Evolutionary conservation across 2,888 invertebrate genomes (phyloP), one percentile per base, ranked within the genome.

Genomic region (Zygothrica quintamaculata): DNA sequence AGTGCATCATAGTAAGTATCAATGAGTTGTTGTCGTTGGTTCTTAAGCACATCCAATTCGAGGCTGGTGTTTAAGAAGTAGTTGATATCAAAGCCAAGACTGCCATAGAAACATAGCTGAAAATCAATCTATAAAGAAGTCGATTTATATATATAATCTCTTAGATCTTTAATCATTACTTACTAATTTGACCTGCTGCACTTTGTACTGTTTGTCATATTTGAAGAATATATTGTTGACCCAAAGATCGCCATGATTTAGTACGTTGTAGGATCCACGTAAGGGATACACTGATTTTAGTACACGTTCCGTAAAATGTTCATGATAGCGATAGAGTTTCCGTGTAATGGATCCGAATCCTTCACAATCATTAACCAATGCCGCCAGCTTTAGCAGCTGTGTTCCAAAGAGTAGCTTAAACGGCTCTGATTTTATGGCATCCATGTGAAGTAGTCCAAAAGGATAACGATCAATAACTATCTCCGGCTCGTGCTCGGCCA

Each of bases 211-310:
- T 0, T 73, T 33, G 11, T 88, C 70, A 58, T 90, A 91, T 36
- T 90, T 89, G 64, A 92, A 92, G 74, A 93, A 90, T 75, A 93
- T 90, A 69, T 93, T 93, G 65, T 92, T 92, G 0, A 91, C 88
- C 92, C 92, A 93, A 3, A 92, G 80, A 79, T 93, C 93, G 1
- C 92, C 92, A 59, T 93, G 93, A 69, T 92, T 92, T 8, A 93
- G 87, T 9, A 92, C 92, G 59, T 89, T 90, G 0, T 72, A 42
- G 0, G 31, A 22, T 0, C 90, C 90, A 3, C 78, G 50, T 42
- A 89, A 31, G 0, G 90, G 90, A 51, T 89, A 84, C 3, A 90
- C 79, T 0, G 88, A 64, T 7, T 77, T 81, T 0, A 88, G 43
- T 0, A 90, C 79, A n/a, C 85, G 75, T 6, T 88, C 87, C 0